Evolutionary conservation across 2,888 invertebrate genomes (phyloP), one percentile per base, ranked within the genome.

Genomic region (Urechis unicinctus): DNA sequence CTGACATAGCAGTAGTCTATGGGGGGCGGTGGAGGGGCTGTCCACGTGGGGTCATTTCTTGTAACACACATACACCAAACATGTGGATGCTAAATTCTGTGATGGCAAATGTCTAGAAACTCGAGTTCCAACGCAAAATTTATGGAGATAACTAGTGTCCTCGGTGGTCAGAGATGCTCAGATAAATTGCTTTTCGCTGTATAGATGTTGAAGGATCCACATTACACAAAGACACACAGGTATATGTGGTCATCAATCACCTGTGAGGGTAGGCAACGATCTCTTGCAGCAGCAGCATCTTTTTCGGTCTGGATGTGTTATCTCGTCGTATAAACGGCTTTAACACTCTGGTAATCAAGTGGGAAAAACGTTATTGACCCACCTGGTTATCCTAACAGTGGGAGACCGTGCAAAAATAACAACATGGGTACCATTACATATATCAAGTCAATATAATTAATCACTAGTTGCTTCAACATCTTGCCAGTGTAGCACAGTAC

Each of bases 1-100:
- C 88, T 84, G 22, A 94, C 86, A 74, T 93, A 93, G 64, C 88
- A 88, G 78, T 87, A 94, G 80, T 92, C 91, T 13, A 94, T 82
- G 0, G 88, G 81, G 1, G 83, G 82, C 54, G 81, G 80, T 2
- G 77, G 57, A 61, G 84, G 77, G 59, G 80, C 61, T 50, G 66
- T 81, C 81, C 81, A 74, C 17, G 61, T 54, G 0, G 67, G 61
- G 54, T 73, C 69, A 50, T 70, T 65, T 57, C 74, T 49, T 6
- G 21, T 4, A 48, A 49, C 49, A 49, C 5, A 49, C 6, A n/a
- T n/a, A n/a, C n/a, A n/a, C n/a, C n/a, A n/a, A n/a, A n/a, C n/a
- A n/a, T n/a, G n/a, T n/a, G n/a, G n/a, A n/a, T n/a, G n/a, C n/a
- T n/a, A n/a, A n/a, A n/a, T n/a, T n/a, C n/a, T n/a, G n/a, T n/a